Evolutionary conservation across 2,113 vertebrate genomes (phyloP).

Genomic region (Rhabdornis inornatus): DNA sequence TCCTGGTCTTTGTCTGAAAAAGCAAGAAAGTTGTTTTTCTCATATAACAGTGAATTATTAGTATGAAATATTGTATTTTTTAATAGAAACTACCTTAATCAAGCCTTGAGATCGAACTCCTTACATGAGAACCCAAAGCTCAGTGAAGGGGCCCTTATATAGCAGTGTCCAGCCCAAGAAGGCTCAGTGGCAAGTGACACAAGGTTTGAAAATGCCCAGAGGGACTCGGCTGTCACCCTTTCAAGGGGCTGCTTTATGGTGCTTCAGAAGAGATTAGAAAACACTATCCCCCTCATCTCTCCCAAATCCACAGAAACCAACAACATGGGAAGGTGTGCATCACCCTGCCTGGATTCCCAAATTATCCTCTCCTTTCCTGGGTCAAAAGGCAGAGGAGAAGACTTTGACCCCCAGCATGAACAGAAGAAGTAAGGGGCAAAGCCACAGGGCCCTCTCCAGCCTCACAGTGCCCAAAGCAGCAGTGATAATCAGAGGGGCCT

Average conservation of each 20-base stretch:
- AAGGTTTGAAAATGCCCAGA: neutral
- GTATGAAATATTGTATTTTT: neutral
- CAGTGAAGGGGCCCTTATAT: neutral
- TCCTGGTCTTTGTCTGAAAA: neutral
- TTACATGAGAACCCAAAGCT: neutral
- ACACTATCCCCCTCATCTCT: neutral
- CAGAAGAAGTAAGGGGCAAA: neutral
- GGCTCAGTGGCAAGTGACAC: neutral
- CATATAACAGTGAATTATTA: neutral
- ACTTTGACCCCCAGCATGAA: neutral
- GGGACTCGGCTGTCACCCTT: neutral
- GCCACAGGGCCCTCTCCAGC: neutral
- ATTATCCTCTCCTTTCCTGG: neutral
- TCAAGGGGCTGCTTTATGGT: neutral
- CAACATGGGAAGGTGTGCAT: neutral
- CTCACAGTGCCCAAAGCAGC: neutral
- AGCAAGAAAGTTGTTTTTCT: neutral
- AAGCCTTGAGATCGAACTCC: neutral
- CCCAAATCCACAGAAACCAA: neutral
- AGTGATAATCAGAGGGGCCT: neutral
- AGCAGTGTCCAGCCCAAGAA: neutral
- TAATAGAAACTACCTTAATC: neutral
- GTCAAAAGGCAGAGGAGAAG: neutral
- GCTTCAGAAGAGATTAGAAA: neutral
- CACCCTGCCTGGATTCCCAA: neutral